These are phyloP conservation scores for Sisor rabdophorus DNA, from an alignment of 2,113 vertebrate species.

Conservation along the genomic window DNA sequence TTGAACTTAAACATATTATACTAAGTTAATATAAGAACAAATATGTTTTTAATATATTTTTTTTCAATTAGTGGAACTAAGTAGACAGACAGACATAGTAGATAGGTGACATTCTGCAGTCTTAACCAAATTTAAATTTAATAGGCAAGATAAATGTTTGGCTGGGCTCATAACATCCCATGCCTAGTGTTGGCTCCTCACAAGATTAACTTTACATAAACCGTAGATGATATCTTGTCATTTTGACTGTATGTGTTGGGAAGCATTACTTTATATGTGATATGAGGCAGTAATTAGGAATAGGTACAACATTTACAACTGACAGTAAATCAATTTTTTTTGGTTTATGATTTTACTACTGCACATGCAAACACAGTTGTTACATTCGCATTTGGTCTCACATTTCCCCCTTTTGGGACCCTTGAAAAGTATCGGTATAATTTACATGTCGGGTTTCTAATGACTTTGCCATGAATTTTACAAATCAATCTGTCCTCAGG, in stretches of 20 bases:
- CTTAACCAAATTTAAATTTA: too few species aligned
- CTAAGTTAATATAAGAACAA: too few species aligned
- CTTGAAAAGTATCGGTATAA: neutral
- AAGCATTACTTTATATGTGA: neutral
- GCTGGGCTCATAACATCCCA: too few species aligned
- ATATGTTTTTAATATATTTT: too few species aligned
- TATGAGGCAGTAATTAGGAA: too few species aligned
- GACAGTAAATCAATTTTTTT: neutral
- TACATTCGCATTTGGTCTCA: neutral
- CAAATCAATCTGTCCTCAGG: slow-evolving; percentile 57
- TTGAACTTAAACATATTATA: too few species aligned
- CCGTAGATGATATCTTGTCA: neutral
- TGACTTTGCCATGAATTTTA: neutral
- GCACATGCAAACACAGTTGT: neutral
- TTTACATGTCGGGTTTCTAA: neutral
- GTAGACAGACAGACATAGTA: too few species aligned
- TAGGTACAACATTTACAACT: neutral
- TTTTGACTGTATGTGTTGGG: neutral
- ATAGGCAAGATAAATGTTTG: too few species aligned
- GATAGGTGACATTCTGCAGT: too few species aligned
- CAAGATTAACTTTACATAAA: too few species aligned
- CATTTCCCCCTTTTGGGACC: neutral
- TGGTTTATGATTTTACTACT: neutral
- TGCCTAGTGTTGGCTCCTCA: too few species aligned
- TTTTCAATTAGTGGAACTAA: too few species aligned